A percentile compares a stretch with the other conserved stretches of the same genome.
Evolutionary conservation across 1,140 invertebrate species (phyloP).

Genomic region (Bombus fervidus): DNA sequence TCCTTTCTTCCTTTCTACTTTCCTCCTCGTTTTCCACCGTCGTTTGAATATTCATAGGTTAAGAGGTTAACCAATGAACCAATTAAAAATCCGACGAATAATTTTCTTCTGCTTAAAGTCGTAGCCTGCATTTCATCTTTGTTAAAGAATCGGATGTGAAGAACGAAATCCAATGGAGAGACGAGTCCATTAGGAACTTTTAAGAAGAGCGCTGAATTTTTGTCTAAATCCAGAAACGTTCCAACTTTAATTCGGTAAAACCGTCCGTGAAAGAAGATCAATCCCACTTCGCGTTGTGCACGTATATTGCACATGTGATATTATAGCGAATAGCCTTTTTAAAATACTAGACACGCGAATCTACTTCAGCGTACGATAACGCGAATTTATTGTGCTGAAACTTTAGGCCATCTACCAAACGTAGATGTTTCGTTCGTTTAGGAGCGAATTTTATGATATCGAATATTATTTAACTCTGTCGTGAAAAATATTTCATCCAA

Average conservation of each 20-base stretch:
- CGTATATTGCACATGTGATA: too few relatives aligned
- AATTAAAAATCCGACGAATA: not conserved
- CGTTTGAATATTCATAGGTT: not conserved
- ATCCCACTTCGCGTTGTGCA: not conserved
- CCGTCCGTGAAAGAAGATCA: not conserved
- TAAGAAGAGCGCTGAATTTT: not conserved
- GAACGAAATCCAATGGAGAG: not conserved
- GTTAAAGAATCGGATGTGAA: not conserved
- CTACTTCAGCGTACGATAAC: not conserved
- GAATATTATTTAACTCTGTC: too few relatives aligned
- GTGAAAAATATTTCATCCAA: too few relatives aligned
- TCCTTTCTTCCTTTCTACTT: not conserved
- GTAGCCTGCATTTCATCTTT: not conserved
- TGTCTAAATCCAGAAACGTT: not conserved
- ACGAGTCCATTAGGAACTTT: not conserved
- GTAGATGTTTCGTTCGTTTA: not conserved
- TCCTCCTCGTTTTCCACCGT: not conserved
- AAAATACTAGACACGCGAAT: not conserved
- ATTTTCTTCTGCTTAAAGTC: not conserved
- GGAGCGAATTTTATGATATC: too few relatives aligned
- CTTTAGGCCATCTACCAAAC: not conserved
- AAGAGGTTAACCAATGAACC: slow-evolving; percentile 4
- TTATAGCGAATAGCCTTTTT: not conserved
- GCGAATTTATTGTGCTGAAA: not conserved
- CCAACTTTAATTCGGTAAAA: not conserved